Evolutionary conservation across 2,113 vertebrate species (phyloP).

Genomic region (Pungitius pungitius): DNA sequence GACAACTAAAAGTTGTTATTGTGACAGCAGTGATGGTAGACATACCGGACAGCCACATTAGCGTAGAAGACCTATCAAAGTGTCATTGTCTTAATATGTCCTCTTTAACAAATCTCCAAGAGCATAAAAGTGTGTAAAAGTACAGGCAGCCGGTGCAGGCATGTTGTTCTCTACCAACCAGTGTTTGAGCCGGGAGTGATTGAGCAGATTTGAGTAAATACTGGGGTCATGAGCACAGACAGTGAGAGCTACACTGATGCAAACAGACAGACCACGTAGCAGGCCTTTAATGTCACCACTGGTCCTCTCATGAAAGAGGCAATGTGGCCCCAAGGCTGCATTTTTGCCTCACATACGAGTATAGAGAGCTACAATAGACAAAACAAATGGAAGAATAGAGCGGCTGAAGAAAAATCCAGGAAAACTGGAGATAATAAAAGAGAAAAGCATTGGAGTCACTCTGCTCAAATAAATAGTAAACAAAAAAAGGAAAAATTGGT

Average conservation of each 20-base stretch:
- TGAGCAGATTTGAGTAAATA: conserved; percentile 30
- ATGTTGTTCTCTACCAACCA: conserved; percentile 44
- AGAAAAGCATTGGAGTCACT: conserved; percentile 23
- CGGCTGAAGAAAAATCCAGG: conserved; percentile 4
- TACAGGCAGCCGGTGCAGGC: conserved; percentile 36
- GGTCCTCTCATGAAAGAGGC: conserved; percentile 75
- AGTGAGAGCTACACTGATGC: conserved; percentile 68
- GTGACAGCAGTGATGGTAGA: too few species aligned
- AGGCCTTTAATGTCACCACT: conserved; percentile 77
- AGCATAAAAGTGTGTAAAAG: conserved; percentile 45
- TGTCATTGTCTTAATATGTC: too few species aligned
- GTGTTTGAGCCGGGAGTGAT: conserved; percentile 43
- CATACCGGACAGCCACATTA: too few species aligned
- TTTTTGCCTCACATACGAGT: conserved; percentile 47
- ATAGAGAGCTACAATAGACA: conserved; percentile 34
- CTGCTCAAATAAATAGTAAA: conserved; percentile 53
- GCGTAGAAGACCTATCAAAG: too few species aligned
- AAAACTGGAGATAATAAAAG: conserved; percentile 21
- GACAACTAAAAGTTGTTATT: too few species aligned
- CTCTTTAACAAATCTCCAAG: conserved; percentile 45
- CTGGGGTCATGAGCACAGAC: conserved; percentile 40
- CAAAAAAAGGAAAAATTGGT: conserved; percentile 67
- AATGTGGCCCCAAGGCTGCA: conserved; percentile 69
- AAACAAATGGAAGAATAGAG: conserved; percentile 39
- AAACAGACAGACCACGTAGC: conserved; percentile 73